Percentiles rank a stretch among this genome's conserved stretches.
These are phyloP conservation scores for Phengaris arion DNA, from an alignment of 2,888 invertebrate species.

Conservation along the genomic window DNA sequence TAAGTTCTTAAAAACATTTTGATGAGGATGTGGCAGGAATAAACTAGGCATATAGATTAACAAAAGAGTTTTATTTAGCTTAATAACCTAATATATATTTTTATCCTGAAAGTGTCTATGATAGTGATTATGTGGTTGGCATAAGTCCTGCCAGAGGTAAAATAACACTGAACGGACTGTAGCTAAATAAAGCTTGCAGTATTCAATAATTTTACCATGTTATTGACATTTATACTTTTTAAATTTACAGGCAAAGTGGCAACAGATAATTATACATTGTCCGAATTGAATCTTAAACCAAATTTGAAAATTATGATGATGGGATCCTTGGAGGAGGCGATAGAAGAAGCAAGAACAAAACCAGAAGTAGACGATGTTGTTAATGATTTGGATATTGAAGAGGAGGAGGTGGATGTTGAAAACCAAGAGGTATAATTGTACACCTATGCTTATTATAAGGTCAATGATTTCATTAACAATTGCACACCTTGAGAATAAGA, in stretches of 20 bases:
- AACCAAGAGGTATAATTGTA: conserved; percentile 64
- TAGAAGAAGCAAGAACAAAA: conserved; percentile 88
- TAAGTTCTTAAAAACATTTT: too few relatives aligned
- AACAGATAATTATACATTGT: conserved; percentile 87
- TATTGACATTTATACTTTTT: conserved; percentile 7
- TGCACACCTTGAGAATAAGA: too few relatives aligned
- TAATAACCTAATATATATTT: too few relatives aligned
- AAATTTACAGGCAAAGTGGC: conserved; percentile 87
- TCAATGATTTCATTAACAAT: too few relatives aligned
- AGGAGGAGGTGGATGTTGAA: conserved; percentile 84
- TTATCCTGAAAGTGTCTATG: too few relatives aligned
- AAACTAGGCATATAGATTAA: too few relatives aligned
- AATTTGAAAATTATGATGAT: conserved; percentile 98
- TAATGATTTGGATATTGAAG: conserved; percentile 94
- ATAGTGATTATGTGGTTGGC: too few relatives aligned
- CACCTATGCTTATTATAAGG: background rate
- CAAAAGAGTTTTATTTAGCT: too few relatives aligned
- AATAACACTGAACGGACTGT: too few relatives aligned
- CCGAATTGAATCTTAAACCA: conserved; percentile 88
- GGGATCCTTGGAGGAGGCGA: conserved; percentile 95
- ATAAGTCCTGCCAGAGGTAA: too few relatives aligned
- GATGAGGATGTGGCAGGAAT: too few relatives aligned
- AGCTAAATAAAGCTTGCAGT: too few relatives aligned
- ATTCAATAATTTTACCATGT: background rate
- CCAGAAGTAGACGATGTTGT: conserved; percentile 92